Conservation (phyloP, 1,140 invertebrate genomes). For the Drosophila nigrodunni region DNA sequence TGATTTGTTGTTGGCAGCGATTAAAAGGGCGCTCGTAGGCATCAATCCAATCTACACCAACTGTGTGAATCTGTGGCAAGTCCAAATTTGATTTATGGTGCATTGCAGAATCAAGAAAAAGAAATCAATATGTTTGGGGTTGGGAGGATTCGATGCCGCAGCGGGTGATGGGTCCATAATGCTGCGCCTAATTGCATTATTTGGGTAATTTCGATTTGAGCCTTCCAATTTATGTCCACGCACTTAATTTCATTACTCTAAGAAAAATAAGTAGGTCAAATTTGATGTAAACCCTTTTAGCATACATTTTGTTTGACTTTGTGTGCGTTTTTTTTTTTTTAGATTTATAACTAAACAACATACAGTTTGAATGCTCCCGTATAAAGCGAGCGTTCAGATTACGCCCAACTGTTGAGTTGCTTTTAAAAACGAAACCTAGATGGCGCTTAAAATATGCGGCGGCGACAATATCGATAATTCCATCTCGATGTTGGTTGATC, state of each 20-base stretch:
- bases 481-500: too few species aligned
- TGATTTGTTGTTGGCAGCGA: constrained; percentile 55
- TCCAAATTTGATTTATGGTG: constrained; percentile 62
- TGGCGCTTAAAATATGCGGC: too few species aligned
- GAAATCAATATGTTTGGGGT: constrained; percentile 40
- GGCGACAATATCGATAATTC: too few species aligned
- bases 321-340: background rate
- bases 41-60: constrained; percentile 43
- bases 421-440: too few species aligned
- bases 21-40: constrained; percentile 31
- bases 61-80: constrained; percentile 48
- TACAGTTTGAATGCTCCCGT: too few species aligned
- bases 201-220: constrained; percentile 41
- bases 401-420: too few species aligned
- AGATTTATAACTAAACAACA: background rate
- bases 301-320: constrained; percentile 4
- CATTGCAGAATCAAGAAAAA: constrained; percentile 26
- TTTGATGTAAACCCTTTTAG: constrained; percentile 11
- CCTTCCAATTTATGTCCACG: constrained; percentile 22
- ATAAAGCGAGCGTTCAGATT: too few species aligned
- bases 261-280: constrained; percentile 35
- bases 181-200: constrained; percentile 53
- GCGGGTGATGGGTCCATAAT: constrained; percentile 30
- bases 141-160: constrained; percentile 2
- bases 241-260: constrained; percentile 30